Percentiles rank a stretch among this genome's conserved stretches.
Conservation (phyloP, 2,888 invertebrate species). For the Eupsilia transversa region DNA sequence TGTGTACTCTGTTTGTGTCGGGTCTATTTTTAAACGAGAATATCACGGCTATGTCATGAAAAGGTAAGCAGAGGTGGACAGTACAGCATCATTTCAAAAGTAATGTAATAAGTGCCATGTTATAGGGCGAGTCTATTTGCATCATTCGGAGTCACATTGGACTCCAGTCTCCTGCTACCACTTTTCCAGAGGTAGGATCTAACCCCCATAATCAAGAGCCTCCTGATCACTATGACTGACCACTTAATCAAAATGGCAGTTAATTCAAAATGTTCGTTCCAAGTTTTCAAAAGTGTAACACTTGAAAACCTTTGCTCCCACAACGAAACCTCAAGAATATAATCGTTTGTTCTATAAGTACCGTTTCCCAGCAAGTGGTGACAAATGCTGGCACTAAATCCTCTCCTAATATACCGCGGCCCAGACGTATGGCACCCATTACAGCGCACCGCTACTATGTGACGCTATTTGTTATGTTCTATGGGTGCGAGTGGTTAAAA, state of each 20-base stretch:
- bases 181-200: no score
- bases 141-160: no score
- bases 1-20: neutral
- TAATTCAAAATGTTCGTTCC: neutral
- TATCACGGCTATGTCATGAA: neutral
- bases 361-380: neutral
- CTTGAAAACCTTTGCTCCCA: neutral
- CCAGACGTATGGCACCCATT: slow-evolving; percentile 51
- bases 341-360: neutral
- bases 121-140: no score
- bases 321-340: neutral
- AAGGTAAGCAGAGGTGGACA: no score
- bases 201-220: neutral
- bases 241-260: neutral
- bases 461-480: slow-evolving; percentile 42
- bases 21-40: neutral
- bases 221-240: neutral
- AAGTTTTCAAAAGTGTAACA: neutral
- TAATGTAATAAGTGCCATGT: no score
- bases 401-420: slow-evolving; percentile 33
- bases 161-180: neutral
- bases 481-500: neutral
- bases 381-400: slow-evolving; percentile 49
- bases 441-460: slow-evolving; percentile 14
- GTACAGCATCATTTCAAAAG: neutral